Evolutionary conservation across 2,888 invertebrate species (phyloP), one percentile per base, ranked within the genome.

Genomic region (Drosophila testacea): DNA sequence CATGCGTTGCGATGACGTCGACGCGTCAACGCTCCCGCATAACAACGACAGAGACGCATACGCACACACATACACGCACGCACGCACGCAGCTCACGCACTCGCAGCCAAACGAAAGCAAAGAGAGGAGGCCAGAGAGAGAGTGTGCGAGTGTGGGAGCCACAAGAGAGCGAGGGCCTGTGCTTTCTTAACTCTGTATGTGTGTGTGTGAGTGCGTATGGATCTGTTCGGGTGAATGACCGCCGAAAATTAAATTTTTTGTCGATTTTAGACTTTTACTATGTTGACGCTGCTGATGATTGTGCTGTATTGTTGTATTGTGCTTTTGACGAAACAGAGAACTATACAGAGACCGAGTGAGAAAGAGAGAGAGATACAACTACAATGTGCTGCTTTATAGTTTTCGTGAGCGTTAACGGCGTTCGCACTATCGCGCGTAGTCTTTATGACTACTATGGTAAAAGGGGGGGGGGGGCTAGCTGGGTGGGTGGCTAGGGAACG

Each of bases 211-310:
- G 60, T 34, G 67, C 68, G 69, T 67, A 66, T 73, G 80, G 75
- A 81, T 77, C 79, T 77, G 77, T 76, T 69, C 77, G 91, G 90
- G 92, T 92, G 90, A 92, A 92, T 91, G 92, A 92, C 92, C 92
- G 90, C 92, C 92, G 90, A 92, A 75, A 92, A 91, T 87, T 81
- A 83, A 82, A 81, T 87, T 89, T 91, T 83, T 90, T 90, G 83
- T 90, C 86, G 85, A 89, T 91, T 91, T 91, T 89, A 90, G 90
- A 91, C 90, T 91, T 91, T 91, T 91, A 90, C 91, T 91, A 91
- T 89, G 90, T 83, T 72, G 86, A 82, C 81, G 77, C 81, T 73
- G 85, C 77, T 76, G 83, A 56, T 67, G 80, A 68, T 74, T 69
- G 79, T 65, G 63, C 61, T 79, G 32, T 32, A 32, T 64, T 79